These are phyloP conservation scores for Unio pictorum DNA, from an alignment of 2,888 invertebrate species.

Conservation along the genomic window DNA sequence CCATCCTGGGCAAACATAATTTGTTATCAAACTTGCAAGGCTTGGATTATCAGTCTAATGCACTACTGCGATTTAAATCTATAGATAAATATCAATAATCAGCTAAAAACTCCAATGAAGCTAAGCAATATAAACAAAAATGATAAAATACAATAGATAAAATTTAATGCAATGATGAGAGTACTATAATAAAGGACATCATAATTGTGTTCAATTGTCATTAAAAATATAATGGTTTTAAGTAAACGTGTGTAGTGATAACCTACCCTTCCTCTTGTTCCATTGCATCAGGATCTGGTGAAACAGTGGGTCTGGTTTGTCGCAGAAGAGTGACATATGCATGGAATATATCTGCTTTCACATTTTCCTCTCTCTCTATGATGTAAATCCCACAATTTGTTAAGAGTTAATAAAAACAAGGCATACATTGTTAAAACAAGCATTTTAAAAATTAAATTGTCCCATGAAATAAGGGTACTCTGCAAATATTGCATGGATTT, in stretches of 20 bases:
- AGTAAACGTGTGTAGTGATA: background rate
- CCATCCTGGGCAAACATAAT: too few species aligned
- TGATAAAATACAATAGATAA: background rate
- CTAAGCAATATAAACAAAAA: too few species aligned
- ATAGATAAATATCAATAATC: too few species aligned
- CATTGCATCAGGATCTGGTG: slow-evolving; percentile 70
- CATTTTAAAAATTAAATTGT: background rate
- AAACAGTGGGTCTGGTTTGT: slow-evolving; percentile 84
- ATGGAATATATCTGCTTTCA: slow-evolving; percentile 97
- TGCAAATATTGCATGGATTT: background rate
- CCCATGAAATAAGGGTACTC: too few species aligned
- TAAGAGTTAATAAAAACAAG: slow-evolving; percentile 14
- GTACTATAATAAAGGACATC: background rate
- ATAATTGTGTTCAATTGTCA: too few species aligned
- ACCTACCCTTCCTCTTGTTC: slow-evolving; percentile 71
- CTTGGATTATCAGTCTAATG: too few species aligned
- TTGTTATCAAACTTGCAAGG: too few species aligned
- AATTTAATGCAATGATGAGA: background rate
- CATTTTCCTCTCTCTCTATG: slow-evolving; percentile 96
- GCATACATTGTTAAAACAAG: background rate
- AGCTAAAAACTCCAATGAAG: too few species aligned
- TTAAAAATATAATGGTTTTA: too few species aligned
- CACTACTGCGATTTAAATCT: too few species aligned
- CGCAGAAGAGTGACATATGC: slow-evolving; percentile 93
- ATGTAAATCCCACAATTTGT: too few species aligned